Evolutionary conservation across 2,797 vertebrate species (phyloP).

Genomic region (Taenioides sp.): DNA sequence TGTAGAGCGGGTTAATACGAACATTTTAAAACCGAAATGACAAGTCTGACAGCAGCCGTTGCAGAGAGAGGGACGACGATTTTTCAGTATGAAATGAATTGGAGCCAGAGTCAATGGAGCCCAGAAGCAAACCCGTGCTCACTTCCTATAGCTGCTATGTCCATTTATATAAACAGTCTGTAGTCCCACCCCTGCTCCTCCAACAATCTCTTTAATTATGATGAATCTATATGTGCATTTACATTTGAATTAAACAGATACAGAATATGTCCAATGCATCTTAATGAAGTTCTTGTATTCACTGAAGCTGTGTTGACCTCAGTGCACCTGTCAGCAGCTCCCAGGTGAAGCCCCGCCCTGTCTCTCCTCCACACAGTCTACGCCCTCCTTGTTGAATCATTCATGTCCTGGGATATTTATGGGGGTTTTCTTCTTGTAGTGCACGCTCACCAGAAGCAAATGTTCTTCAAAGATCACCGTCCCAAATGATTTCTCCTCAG

Average conservation of each 20-base stretch:
- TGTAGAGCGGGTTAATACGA: too few relatives aligned
- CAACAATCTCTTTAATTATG: conserved; percentile 16
- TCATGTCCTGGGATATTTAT: conserved; percentile 57
- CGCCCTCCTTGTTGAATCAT: conserved; percentile 55
- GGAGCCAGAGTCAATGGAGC: too few relatives aligned
- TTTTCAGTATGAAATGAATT: too few relatives aligned
- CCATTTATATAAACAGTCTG: too few relatives aligned
- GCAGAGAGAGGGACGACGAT: too few relatives aligned
- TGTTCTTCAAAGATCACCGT: not conserved
- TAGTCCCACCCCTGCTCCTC: too few relatives aligned
- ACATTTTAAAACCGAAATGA: too few relatives aligned
- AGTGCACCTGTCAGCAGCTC: conserved; percentile 33
- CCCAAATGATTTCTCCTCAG: not conserved
- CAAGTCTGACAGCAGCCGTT: too few relatives aligned
- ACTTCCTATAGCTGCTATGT: too few relatives aligned
- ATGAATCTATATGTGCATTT: conserved; percentile 46
- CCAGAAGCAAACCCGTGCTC: too few relatives aligned
- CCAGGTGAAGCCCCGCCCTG: conserved; percentile 29
- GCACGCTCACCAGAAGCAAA: conserved; percentile 7
- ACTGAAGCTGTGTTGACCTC: conserved; percentile 1
- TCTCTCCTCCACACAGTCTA: not conserved
- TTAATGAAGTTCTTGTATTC: conserved; percentile 30
- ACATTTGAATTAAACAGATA: conserved; percentile 25
- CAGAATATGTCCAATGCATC: conserved; percentile 20
- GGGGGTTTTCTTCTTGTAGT: conserved; percentile 31